Conservation (phyloP, 2,113 vertebrate genomes). For the Chrysochloris asiatica region DNA sequence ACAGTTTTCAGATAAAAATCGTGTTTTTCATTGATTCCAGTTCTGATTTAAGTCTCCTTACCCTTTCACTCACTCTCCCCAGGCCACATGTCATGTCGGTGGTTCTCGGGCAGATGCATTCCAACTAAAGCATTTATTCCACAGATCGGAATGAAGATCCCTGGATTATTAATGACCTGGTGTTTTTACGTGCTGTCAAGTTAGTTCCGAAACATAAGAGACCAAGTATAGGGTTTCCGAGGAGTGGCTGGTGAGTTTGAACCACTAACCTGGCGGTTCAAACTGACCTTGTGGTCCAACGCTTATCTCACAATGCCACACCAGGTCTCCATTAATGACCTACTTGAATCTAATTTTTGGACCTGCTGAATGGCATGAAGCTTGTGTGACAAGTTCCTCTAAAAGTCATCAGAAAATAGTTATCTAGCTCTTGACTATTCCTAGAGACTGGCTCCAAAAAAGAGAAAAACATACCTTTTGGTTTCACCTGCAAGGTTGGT, state of each 20-base stretch:
- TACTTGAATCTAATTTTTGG: background rate
- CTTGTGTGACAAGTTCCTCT: background rate
- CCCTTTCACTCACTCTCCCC: background rate
- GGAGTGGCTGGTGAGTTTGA: too few relatives aligned
- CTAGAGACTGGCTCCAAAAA: background rate
- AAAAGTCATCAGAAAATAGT: background rate
- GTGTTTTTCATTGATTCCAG: background rate
- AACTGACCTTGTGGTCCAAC: too few relatives aligned
- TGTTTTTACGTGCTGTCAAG: too few relatives aligned
- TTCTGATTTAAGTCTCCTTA: background rate
- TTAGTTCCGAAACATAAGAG: too few relatives aligned
- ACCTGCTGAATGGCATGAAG: background rate
- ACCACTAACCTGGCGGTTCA: too few relatives aligned
- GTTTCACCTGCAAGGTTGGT: too few relatives aligned
- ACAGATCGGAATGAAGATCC: background rate
- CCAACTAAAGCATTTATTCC: background rate
- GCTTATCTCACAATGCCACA: too few relatives aligned
- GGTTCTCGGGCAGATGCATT: background rate
- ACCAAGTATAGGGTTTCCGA: too few relatives aligned
- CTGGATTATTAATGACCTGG: background rate
- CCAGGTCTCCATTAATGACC: too few relatives aligned
- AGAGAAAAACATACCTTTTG: background rate
- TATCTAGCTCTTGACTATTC: background rate
- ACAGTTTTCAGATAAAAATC: background rate
- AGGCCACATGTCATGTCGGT: accelerated